Percentiles rank a stretch among this genome's conserved stretches.
These are phyloP conservation scores for Idaea dimidiata DNA, from an alignment of 2,888 invertebrate species.

Conservation along the genomic window DNA sequence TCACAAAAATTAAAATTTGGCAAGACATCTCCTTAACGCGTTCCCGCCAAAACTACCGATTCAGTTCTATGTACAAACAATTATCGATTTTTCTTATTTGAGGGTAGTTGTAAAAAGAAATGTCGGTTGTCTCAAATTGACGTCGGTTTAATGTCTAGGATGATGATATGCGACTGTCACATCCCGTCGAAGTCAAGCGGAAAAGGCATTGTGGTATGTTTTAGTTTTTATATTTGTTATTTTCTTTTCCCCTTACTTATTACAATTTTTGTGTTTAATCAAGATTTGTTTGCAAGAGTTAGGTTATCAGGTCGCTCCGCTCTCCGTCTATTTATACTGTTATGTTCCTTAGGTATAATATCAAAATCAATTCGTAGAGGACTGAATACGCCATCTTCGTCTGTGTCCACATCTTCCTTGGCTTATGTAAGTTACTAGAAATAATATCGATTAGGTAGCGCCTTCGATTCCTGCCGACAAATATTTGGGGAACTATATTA, in stretches of 20 bases:
- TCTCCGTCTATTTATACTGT: constrained; percentile 4
- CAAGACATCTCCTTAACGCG: too few relatives aligned
- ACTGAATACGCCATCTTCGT: constrained; percentile 52
- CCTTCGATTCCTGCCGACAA: too few relatives aligned
- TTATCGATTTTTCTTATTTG: not conserved
- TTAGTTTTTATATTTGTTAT: constrained; percentile 6
- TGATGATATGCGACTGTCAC: constrained; percentile 47
- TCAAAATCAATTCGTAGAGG: constrained; percentile 24
- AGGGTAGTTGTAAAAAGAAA: not conserved
- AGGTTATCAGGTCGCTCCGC: too few relatives aligned
- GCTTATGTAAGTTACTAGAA: constrained; percentile 43
- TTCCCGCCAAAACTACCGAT: too few relatives aligned
- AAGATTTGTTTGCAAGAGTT: too few relatives aligned
- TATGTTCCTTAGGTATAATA: constrained; percentile 40
- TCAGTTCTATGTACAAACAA: too few relatives aligned
- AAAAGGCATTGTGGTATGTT: constrained; percentile 43
- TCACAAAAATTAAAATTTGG: too few relatives aligned
- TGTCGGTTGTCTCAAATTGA: not conserved
- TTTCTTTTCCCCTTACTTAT: not conserved
- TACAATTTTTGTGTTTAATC: too few relatives aligned
- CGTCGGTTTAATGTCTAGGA: constrained; percentile 31
- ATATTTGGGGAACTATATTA: too few relatives aligned
- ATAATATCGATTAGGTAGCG: too few relatives aligned
- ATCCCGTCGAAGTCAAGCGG: constrained; percentile 36
- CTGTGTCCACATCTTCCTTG: constrained; percentile 57